Percentiles rank a stretch among this genome's conserved stretches.
These are phyloP conservation scores for Gambusia holbrooki DNA, from an alignment of 2,113 vertebrate genomes.

Conservation along the genomic window DNA sequence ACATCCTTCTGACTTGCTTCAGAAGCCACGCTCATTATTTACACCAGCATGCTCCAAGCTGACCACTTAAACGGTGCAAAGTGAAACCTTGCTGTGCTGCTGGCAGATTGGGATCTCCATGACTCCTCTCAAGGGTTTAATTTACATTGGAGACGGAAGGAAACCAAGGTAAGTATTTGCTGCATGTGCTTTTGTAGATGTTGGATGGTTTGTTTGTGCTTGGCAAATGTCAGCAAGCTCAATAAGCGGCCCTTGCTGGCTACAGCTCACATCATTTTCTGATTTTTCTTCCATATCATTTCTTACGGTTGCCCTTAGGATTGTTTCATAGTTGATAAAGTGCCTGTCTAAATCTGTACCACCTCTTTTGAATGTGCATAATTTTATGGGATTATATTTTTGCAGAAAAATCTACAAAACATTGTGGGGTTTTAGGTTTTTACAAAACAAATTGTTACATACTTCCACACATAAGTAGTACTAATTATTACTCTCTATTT, in stretches of 20 bases:
- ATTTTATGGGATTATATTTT: background rate
- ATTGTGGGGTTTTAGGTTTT: background rate
- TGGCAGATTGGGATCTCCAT: conserved; percentile 1
- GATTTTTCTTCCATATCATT: conserved; percentile 19
- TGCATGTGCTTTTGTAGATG: conserved; percentile 28
- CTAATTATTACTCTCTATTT: background rate
- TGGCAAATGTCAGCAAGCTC: conserved; percentile 50
- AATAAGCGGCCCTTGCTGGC: conserved; percentile 32
- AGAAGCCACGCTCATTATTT: conserved; percentile 31
- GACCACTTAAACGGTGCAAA: conserved; percentile 7
- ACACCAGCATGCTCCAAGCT: conserved; percentile 31
- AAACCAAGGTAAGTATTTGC: conserved; percentile 25
- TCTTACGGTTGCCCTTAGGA: background rate
- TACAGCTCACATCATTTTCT: conserved; percentile 22
- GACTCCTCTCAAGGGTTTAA: conserved; percentile 14
- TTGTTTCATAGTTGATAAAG: background rate
- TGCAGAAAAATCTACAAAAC: background rate
- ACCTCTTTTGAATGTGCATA: background rate
- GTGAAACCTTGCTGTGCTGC: background rate
- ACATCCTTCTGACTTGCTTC: conserved; percentile 23
- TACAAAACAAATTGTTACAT: background rate
- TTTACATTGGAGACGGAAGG: conserved; percentile 9
- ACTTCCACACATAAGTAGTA: too few relatives aligned
- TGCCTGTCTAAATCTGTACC: background rate
- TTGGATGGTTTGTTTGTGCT: conserved; percentile 37